Conservation (phyloP, 2,888 invertebrate genomes). For the Cerastoderma edule region DNA sequence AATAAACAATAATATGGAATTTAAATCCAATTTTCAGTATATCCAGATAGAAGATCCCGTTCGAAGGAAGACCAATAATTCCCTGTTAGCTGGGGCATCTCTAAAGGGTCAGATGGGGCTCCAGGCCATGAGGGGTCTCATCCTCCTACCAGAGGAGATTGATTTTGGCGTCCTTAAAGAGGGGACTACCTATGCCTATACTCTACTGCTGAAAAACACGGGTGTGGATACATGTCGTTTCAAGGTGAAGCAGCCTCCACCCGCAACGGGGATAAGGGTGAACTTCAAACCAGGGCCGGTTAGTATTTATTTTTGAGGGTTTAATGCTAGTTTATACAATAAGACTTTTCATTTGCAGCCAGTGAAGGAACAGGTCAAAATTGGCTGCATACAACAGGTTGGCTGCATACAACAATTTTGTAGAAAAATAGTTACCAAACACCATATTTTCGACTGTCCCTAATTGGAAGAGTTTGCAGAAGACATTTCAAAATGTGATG, state of each 20-base stretch:
- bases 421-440: too few relatives aligned
- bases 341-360: too few relatives aligned
- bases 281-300: constrained; percentile 82
- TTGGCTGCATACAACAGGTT: too few relatives aligned
- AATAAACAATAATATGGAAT: not conserved
- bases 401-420: too few relatives aligned
- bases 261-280: constrained; percentile 82
- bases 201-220: constrained; percentile 81
- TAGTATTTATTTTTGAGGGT: too few relatives aligned
- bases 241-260: constrained; percentile 83
- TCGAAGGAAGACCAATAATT: constrained; percentile 77
- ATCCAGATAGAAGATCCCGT: constrained; percentile 80
- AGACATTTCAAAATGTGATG: too few relatives aligned
- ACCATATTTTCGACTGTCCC: too few relatives aligned
- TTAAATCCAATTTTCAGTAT: constrained; percentile 65
- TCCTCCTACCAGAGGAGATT: constrained; percentile 80
- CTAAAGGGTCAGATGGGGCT: constrained; percentile 73
- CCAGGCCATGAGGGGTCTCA: constrained; percentile 79
- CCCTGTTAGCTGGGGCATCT: constrained; percentile 79
- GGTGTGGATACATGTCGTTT: constrained; percentile 83
- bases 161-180: constrained; percentile 83
- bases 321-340: too few relatives aligned
- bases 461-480: too few relatives aligned
- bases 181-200: constrained; percentile 81
- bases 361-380: too few relatives aligned